Base-by-base conservation (phyloP, 2,797 vertebrate species). In the Enteromius thamalakanensis region DNA sequence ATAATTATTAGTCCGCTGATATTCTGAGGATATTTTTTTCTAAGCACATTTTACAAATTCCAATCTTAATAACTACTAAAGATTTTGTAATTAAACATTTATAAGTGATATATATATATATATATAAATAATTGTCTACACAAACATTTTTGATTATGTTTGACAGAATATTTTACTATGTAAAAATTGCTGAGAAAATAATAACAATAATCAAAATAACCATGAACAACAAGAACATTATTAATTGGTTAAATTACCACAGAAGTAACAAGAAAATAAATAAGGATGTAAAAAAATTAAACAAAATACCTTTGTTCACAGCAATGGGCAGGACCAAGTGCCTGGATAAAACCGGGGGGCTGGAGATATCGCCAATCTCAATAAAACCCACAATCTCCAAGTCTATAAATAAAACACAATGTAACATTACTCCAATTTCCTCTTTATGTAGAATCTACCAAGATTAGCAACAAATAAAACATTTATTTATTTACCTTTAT, bases 351-450 rank as follows among this genome's bases (percentile, higher is more conserved):
- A 99, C 98, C 4, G 98, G 98, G 70, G 98, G 98, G 84, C 98
- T 99, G 87, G 97, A 97, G 88, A 99, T 99, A 88, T 99, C 98
- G 47, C 96, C 96, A 81, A 99, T 98, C 91, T 99, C 98, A 91
- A 99, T 97, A 91, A 99, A 99, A 0, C 98, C 98, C 88, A 99
- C 93, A 71, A 99, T 96, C 93, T 99, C 97, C 90, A 99, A 93
- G 88, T 99, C 98, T 99, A 93, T 64, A 92, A 72, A 77, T 76
- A 82, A n/a, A 6, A 70, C 2, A 64, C 9, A 37, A 37, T 6
- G 49, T 37, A 34, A 51, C 17, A 49, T 51, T 32, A 58, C 21
- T 17, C 6, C 32, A 58, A 11, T 60, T 17, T 26, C 51, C 21
- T 17, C n/a, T 37, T 51, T n/a, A 37, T 58, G 19, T 40, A 40